Conservation (phyloP, 2,113 vertebrate species). For the Sylvia atricapilla region DNA sequence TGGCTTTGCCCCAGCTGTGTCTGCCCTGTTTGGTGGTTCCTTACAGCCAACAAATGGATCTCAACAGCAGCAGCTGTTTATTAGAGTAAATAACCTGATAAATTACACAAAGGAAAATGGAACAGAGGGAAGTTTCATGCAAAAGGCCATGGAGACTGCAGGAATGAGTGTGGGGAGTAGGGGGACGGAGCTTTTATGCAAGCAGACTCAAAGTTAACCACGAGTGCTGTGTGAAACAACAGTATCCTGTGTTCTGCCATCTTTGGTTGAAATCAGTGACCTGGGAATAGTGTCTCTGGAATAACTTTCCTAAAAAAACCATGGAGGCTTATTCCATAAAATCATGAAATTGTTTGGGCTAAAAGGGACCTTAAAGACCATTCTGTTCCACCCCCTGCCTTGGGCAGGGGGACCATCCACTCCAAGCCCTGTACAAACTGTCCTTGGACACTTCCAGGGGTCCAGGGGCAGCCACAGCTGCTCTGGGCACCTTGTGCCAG, state of each 20-base stretch:
- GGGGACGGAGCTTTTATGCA: neutral
- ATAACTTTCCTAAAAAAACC: neutral
- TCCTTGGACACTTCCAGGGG: neutral
- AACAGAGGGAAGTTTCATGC: neutral
- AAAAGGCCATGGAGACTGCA: neutral
- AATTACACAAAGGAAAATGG: neutral
- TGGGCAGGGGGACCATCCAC: neutral
- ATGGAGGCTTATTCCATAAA: neutral
- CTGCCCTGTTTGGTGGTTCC: neutral
- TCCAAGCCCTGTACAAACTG: rapidly evolving
- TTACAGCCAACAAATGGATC: neutral
- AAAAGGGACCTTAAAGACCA: neutral
- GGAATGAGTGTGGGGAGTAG: neutral
- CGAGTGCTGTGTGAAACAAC: neutral
- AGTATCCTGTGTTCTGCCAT: neutral
- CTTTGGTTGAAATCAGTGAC: neutral
- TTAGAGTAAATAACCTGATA: neutral
- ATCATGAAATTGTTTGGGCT: too few species aligned
- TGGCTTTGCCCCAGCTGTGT: neutral
- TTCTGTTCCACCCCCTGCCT: rapidly evolving
- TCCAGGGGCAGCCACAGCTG: neutral
- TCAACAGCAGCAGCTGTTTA: neutral
- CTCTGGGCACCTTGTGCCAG: neutral
- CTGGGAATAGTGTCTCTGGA: neutral
- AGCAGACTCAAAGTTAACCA: neutral